Base-by-base conservation (phyloP, 2,113 vertebrate species). In the Pomatostomus ruficeps region DNA sequence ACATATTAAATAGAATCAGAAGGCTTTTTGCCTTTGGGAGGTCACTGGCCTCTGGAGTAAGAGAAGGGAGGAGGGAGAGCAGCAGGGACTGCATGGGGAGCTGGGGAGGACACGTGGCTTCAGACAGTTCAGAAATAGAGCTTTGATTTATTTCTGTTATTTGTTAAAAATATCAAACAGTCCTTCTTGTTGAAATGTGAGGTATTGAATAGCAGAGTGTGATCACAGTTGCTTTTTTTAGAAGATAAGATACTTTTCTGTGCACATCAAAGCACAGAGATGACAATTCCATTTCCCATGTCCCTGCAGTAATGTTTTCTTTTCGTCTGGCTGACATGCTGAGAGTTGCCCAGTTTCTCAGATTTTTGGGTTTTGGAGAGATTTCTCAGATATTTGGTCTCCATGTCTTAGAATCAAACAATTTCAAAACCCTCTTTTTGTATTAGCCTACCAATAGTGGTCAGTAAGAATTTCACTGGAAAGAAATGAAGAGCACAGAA, bases 141-240 rank as follows among this genome's bases (percentile, higher is more conserved):
- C 66, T 81, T 88, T 68, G 58, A 78, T 89, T 91, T 91, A 92
- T 84, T 91, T 84, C 62, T 90, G 55, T 89, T 83, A 52, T 88
- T 87, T 70, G 61, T 62, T 90, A 63, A 92, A 85, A 85, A 76
- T 82, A 91, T 57, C 73, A 51, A 24, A 48, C 57, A 55, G 52
- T 57, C 65, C 36, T 84, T 72, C 28, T 61, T 73, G 33, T 71
- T 96, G 65, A 92, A 96, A 85, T 67, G 38, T 28, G 35, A 52
- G 26, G 7, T 89, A 75, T 62, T 86, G 65, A 91, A 59, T 71
- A 92, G 68, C 54, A 88, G 85, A 83, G 83, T 81, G 40, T 70
- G 80, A 46, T 83, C 59, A 33, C 52, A 46, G 70, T 23, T 88
- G 6, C 28, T 81, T 93, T 83, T 92, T 91, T 89, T 49, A 82